A percentile compares a stretch with the other conserved stretches of the same genome.
Evolutionary conservation across 2,113 vertebrate genomes (phyloP).

Genomic region (Solea solea): DNA sequence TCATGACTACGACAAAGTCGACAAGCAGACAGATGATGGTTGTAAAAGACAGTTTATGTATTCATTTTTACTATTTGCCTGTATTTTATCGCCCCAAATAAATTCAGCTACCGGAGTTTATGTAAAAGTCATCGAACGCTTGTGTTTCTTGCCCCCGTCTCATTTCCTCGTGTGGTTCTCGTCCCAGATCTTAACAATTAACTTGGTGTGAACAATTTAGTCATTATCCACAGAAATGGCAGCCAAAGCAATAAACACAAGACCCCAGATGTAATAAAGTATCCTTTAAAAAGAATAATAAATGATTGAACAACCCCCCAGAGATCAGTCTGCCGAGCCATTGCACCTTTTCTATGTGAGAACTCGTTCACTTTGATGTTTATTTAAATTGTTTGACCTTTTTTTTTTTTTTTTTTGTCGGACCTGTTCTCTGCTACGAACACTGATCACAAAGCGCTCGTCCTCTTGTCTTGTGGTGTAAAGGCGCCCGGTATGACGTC

Average conservation of each 20-base stretch:
- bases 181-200: constrained; percentile 26
- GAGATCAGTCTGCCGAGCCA: constrained; percentile 23
- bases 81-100: background rate
- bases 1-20: background rate
- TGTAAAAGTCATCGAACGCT: background rate
- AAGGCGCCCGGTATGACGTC: too few species aligned
- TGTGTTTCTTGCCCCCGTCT: background rate
- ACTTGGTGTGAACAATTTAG: constrained; percentile 18
- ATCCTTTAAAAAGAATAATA: constrained; percentile 36
- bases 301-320: constrained; percentile 17
- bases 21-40: background rate
- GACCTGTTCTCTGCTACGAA: too few species aligned
- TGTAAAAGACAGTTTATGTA: background rate
- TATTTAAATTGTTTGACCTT: constrained; percentile 69
- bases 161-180: background rate
- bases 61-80: background rate
- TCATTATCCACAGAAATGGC: constrained; percentile 22
- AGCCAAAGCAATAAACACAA: constrained; percentile 6
- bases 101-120: background rate
- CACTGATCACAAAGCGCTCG: too few species aligned
- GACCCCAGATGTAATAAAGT: constrained; percentile 14
- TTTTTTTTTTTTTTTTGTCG: constrained; percentile 30
- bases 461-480: background rate
- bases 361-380: constrained; percentile 51
- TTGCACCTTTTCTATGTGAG: constrained; percentile 20